These are phyloP conservation scores for Poecile atricapillus DNA, from an alignment of 2,113 vertebrate species.

Conservation along the genomic window DNA sequence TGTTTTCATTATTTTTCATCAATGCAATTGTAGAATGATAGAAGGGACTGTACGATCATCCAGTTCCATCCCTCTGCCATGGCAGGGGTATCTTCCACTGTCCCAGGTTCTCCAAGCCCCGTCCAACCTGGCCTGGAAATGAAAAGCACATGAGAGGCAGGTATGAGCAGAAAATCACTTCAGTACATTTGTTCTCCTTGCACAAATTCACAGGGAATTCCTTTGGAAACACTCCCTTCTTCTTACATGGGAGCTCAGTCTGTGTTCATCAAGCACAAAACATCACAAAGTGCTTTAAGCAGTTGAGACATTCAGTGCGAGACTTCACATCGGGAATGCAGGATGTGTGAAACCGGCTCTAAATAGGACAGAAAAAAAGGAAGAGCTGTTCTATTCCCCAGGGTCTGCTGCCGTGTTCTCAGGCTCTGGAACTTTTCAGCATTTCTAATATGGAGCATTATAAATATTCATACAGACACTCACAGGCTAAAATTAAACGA, in stretches of 20 bases:
- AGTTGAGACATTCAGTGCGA: slow-evolving; percentile 13
- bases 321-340: slow-evolving; percentile 16
- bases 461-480: slow-evolving; percentile 59
- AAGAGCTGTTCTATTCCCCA: neutral
- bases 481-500: slow-evolving; percentile 37
- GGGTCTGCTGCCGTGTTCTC: neutral
- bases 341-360: slow-evolving; percentile 3
- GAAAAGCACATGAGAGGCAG: neutral
- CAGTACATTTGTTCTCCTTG: neutral
- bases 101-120: neutral
- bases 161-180: neutral
- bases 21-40: neutral
- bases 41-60: neutral
- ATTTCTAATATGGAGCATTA: slow-evolving; percentile 20
- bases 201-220: slow-evolving; percentile 1
- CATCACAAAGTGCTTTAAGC: neutral
- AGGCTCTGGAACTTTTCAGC: slow-evolving; percentile 11
- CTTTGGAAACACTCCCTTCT: neutral
- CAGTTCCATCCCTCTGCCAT: neutral
- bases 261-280: neutral
- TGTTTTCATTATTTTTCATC: neutral
- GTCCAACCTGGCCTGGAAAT: neutral
- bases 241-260: neutral
- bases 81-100: neutral
- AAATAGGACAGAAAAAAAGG: neutral